A percentile compares a stretch with the other conserved stretches of the same genome.
Evolutionary conservation across 37 sponge, comb jelly and placozoan genomes (phyloP).

Genomic region (Theonella swinhoei): DNA sequence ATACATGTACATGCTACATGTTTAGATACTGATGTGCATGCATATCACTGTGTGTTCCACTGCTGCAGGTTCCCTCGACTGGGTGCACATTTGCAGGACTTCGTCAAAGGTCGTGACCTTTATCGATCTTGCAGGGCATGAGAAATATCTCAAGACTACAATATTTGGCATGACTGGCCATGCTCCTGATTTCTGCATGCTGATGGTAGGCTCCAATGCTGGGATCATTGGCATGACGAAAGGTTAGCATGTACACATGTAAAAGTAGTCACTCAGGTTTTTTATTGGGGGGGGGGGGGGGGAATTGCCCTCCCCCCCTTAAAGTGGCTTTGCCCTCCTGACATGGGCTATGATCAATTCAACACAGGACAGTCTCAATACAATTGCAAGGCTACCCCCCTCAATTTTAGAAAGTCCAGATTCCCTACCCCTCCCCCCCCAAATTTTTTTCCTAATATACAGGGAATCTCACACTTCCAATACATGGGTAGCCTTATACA

Average conservation of each 20-base stretch:
- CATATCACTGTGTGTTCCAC: too few relatives aligned
- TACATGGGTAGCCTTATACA: not conserved
- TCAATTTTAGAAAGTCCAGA: too few relatives aligned
- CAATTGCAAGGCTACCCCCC: too few relatives aligned
- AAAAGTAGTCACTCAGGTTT: too few relatives aligned
- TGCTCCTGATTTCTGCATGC: constrained; percentile 99
- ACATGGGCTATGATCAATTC: too few relatives aligned
- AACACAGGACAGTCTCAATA: too few relatives aligned
- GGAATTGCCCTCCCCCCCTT: too few relatives aligned
- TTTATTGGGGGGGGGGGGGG: too few relatives aligned
- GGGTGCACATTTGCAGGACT: constrained; percentile 87
- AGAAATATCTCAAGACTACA: constrained; percentile 96
- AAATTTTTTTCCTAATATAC: too few relatives aligned
- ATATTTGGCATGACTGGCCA: constrained; percentile 99
- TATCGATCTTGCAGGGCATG: constrained; percentile 98
- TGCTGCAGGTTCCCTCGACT: constrained; percentile 84
- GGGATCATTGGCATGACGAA: constrained; percentile 96
- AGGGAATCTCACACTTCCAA: not conserved
- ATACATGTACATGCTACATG: not conserved
- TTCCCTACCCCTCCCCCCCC: too few relatives aligned
- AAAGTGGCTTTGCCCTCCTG: too few relatives aligned
- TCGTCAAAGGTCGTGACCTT: constrained; percentile 96
- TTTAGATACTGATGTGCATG: not conserved
- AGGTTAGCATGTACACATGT: constrained; percentile 44
- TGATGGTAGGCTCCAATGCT: constrained; percentile 96